phyloP scores from a whole-genome alignment of 2,797 vertebrate genomes.

The Argya squamiceps region DNA sequence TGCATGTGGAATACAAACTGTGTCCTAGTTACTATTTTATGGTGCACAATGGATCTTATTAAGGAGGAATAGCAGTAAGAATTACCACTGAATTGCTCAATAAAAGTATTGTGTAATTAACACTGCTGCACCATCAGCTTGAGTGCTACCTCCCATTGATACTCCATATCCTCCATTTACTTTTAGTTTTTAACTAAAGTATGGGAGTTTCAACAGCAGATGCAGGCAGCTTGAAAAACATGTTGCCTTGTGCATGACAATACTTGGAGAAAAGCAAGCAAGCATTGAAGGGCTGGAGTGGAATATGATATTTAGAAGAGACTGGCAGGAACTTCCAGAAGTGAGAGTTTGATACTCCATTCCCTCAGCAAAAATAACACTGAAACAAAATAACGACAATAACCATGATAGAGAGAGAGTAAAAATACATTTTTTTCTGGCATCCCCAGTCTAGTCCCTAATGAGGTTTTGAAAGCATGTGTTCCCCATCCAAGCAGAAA shows the following conservation, averaged over 20 bases:
- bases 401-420: background rate
- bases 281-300: background rate
- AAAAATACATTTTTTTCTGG: background rate
- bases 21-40: conserved; percentile 81
- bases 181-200: conserved; percentile 73
- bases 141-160: conserved; percentile 74
- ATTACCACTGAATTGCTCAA: conserved; percentile 80
- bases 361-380: background rate
- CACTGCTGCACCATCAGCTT: conserved; percentile 76
- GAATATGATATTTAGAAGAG: background rate
- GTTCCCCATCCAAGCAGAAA: background rate
- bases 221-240: conserved; percentile 50
- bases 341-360: background rate
- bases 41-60: conserved; percentile 84
- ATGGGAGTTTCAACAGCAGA: background rate
- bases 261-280: background rate
- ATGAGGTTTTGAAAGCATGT: background rate
- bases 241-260: background rate
- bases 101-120: conserved; percentile 83
- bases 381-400: background rate
- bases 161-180: conserved; percentile 67
- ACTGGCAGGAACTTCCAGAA: background rate
- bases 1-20: conserved; percentile 79
- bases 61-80: conserved; percentile 79
- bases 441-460: background rate